These are phyloP conservation scores for Antheraea mylitta DNA, from an alignment of 1,140 invertebrate species.

Conservation along the genomic window DNA sequence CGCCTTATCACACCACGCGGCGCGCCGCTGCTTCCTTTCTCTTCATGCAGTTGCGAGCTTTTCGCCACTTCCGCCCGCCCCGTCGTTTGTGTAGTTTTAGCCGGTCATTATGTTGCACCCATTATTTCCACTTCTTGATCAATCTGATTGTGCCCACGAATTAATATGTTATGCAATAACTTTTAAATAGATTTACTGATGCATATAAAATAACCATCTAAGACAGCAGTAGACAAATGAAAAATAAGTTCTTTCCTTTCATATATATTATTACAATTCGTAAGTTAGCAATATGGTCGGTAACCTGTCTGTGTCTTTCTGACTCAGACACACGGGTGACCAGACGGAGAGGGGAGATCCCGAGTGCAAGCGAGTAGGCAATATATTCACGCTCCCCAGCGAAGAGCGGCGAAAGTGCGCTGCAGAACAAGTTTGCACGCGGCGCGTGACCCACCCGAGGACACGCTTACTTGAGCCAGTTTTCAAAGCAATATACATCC, in stretches of 20 bases:
- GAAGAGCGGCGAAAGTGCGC: constrained; percentile 65
- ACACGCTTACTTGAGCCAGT: constrained; percentile 38
- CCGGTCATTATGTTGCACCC: constrained; percentile 58
- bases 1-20: constrained; percentile 73
- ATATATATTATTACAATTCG: constrained; percentile 14
- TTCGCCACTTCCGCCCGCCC: constrained; percentile 74
- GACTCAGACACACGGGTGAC: constrained; percentile 9
- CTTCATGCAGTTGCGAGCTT: constrained; percentile 75
- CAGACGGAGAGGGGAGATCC: constrained; percentile 30
- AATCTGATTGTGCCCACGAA: background rate
- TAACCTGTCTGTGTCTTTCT: constrained; percentile 20
- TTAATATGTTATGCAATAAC: background rate
- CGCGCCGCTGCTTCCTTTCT: constrained; percentile 72
- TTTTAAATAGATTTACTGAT: background rate
- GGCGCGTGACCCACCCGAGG: constrained; percentile 71
- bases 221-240: background rate
- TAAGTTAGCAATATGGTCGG: constrained; percentile 28
- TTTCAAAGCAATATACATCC: constrained; percentile 21
- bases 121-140: constrained; percentile 45
- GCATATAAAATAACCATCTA: no score
- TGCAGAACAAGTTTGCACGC: constrained; percentile 64
- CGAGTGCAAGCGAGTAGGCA: constrained; percentile 48
- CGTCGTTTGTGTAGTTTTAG: constrained; percentile 65
- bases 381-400: constrained; percentile 35
- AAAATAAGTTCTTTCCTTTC: constrained; percentile 18